Conservation (phyloP, 2,113 vertebrate species). For the Vidua macroura region DNA sequence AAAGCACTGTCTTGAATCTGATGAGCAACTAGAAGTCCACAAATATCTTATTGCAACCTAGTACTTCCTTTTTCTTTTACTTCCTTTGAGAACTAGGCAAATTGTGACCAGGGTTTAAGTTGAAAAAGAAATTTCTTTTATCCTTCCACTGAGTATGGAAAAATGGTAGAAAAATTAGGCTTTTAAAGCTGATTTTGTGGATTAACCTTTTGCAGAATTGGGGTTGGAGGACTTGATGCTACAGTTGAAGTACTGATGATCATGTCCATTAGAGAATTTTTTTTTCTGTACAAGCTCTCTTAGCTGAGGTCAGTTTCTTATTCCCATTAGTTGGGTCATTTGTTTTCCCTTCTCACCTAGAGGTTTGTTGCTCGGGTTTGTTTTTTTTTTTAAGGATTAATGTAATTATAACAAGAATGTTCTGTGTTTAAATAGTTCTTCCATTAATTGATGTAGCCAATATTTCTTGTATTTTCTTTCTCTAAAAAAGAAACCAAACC, state of each 20-base stretch:
- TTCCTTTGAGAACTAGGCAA: background rate
- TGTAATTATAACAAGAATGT: background rate
- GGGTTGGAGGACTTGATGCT: background rate
- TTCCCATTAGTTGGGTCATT: background rate
- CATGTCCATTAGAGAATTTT: rapidly evolving
- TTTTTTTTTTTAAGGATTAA: background rate
- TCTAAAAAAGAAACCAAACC: background rate
- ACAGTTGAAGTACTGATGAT: background rate
- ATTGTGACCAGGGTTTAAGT: background rate
- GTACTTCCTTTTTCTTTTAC: background rate
- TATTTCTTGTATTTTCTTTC: background rate
- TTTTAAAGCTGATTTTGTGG: background rate
- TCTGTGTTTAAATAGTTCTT: background rate
- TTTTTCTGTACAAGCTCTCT: background rate
- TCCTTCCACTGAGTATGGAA: background rate
- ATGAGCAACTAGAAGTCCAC: background rate
- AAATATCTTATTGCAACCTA: background rate
- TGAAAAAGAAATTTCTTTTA: background rate
- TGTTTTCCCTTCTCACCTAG: background rate
- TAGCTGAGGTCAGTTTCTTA: background rate
- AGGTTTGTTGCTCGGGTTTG: rapidly evolving
- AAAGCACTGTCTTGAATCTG: background rate
- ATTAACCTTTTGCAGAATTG: background rate
- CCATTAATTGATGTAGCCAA: background rate
- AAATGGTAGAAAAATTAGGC: background rate